Conservation (phyloP, 2,113 vertebrate species). For the Cyprinus carpio region DNA sequence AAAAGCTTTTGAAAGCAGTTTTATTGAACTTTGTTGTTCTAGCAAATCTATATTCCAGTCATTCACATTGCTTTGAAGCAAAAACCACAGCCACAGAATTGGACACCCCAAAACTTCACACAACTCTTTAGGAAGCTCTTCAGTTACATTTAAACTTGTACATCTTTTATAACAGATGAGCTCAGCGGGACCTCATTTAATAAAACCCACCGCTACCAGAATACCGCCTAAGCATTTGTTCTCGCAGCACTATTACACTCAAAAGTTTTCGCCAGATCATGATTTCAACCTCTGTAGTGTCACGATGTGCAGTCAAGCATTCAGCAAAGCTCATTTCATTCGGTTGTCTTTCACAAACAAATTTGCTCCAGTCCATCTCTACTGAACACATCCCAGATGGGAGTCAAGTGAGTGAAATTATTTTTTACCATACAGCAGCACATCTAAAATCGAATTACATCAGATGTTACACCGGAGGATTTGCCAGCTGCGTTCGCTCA, state of each 20-base stretch:
- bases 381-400: background rate
- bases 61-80: background rate
- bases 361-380: constrained; percentile 20
- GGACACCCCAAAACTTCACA: background rate
- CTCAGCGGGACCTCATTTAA: constrained; percentile 7
- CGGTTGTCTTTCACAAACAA: constrained; percentile 33
- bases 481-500: background rate
- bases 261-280: constrained; percentile 13
- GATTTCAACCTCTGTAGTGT: constrained; percentile 28
- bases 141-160: background rate
- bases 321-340: constrained; percentile 25
- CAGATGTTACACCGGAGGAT: background rate
- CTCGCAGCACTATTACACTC: background rate
- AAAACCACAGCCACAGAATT: constrained; percentile 7
- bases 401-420: background rate
- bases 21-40: background rate
- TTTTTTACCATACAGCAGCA: constrained; percentile 3
- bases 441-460: constrained; percentile 16
- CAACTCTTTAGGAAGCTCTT: constrained; percentile 12
- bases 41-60: constrained; percentile 29
- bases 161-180: constrained; percentile 10
- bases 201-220: constrained; percentile 2
- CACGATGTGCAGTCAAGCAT: constrained; percentile 21
- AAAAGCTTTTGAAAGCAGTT: constrained; percentile 23
- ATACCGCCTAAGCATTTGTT: background rate